phyloP scores from a whole-genome alignment of 2,113 vertebrate species.

The Corydoras maculifer region DNA sequence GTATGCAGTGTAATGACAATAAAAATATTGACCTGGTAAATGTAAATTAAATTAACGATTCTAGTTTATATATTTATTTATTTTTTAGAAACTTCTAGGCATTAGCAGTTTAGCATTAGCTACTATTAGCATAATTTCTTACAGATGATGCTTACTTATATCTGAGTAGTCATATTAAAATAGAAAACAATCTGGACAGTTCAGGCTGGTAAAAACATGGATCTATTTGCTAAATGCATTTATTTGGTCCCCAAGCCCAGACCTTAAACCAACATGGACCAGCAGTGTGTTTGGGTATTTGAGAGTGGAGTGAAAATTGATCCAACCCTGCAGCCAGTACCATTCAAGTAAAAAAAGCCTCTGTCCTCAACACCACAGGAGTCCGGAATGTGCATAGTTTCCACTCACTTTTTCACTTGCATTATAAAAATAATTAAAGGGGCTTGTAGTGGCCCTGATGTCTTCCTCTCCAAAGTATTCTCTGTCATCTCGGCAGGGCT shows the following conservation, averaged over 20 bases:
- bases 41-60: too few relatives aligned
- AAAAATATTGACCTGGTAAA: too few relatives aligned
- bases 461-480: conserved; percentile 39
- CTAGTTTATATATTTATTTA: too few relatives aligned
- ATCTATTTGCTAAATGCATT: background rate
- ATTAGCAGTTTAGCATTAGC: too few relatives aligned
- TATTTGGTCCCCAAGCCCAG: conserved; percentile 19
- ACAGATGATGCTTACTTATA: too few relatives aligned
- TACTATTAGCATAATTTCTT: too few relatives aligned
- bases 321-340: conserved; percentile 42
- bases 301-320: conserved; percentile 52
- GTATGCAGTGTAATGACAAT: too few relatives aligned
- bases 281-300: conserved; percentile 15
- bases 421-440: conserved; percentile 65
- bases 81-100: too few relatives aligned
- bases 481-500: conserved; percentile 57
- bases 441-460: conserved; percentile 51
- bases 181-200: background rate
- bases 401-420: conserved; percentile 60
- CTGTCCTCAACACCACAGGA: conserved; percentile 43
- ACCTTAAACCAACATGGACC: conserved; percentile 19
- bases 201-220: background rate
- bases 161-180: background rate
- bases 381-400: conserved; percentile 62
- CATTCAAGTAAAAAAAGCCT: conserved; percentile 30